phyloP scores from a whole-genome alignment of 2,797 vertebrate genomes.

The Ciconia nigra region DNA sequence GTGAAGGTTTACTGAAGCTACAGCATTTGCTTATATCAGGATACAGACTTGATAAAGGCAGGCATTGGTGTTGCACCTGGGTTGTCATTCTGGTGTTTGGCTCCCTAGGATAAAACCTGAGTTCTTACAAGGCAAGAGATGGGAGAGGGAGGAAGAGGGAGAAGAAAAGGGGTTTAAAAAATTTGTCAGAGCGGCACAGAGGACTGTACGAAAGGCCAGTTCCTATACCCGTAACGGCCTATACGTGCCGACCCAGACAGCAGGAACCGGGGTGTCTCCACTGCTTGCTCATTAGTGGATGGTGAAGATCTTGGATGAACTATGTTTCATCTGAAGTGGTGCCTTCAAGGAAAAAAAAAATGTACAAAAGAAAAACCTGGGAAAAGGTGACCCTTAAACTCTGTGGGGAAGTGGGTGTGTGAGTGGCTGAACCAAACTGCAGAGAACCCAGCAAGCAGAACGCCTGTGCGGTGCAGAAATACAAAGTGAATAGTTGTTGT shows the following conservation, averaged over 20 bases:
- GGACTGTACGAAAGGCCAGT: not conserved
- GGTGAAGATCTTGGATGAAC: not conserved
- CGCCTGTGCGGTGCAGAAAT: not conserved
- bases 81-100: not conserved
- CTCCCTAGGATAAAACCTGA: not conserved
- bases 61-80: not conserved
- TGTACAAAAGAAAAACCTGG: not conserved
- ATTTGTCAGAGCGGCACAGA: not conserved
- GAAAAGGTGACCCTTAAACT: not conserved
- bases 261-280: not conserved
- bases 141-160: not conserved
- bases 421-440: not conserved
- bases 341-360: not conserved
- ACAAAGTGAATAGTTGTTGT: not conserved
- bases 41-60: not conserved
- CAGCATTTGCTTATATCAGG: not conserved
- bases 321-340: not conserved
- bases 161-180: not conserved
- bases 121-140: not conserved
- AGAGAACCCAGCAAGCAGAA: not conserved
- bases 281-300: accelerated
- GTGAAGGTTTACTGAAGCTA: not conserved
- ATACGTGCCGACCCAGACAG: not conserved
- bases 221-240: accelerated
- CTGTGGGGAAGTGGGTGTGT: not conserved